Evolutionary conservation across 2,888 invertebrate species (phyloP), one percentile per base, ranked within the genome.

Genomic region (Bedellia somnulentella): DNA sequence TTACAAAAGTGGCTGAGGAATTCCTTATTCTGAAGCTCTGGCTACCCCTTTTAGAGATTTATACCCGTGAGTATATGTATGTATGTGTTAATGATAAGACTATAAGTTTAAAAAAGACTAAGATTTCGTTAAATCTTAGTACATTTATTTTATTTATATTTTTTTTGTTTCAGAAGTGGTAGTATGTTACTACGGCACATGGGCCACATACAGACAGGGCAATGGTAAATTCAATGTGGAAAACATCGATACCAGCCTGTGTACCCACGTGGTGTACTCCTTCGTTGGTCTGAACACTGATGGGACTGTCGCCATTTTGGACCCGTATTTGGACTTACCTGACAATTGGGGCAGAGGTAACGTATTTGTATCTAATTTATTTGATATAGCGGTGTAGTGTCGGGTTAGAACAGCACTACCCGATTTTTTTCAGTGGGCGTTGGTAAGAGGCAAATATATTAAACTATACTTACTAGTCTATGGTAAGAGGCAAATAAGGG

Each of bases 121-220:
- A n/a, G n/a, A n/a, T n/a, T n/a, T n/a, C n/a, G n/a, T n/a, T n/a
- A n/a, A n/a, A n/a, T n/a, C n/a, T n/a, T n/a, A n/a, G n/a, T n/a
- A n/a, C n/a, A n/a, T n/a, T n/a, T n/a, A n/a, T n/a, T n/a, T n/a
- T n/a, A n/a, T n/a, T n/a, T n/a, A n/a, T n/a, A n/a, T n/a, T n/a
- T 16, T 3, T 2, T 10, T n/a, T 17, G 11, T 55, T 53, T 1
- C 45, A 86, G 85, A 81, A 38, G 62, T 79, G 35, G 61, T 89
- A 0, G 75, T 87, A 1, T 89, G 90, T 44, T 90, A 90, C 56
- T 85, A 82, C 40, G 87, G 87, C 2, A 82, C 84, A 8, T 90
- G 90, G 90, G 79, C 89, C 0, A 80, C 80, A 0, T 88, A 89
- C 45, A 78, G 89, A 18, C 53, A 50, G 0, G 81, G 79, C 0